Conservation (phyloP, 2,888 invertebrate genomes). For the Patella caerulea region DNA sequence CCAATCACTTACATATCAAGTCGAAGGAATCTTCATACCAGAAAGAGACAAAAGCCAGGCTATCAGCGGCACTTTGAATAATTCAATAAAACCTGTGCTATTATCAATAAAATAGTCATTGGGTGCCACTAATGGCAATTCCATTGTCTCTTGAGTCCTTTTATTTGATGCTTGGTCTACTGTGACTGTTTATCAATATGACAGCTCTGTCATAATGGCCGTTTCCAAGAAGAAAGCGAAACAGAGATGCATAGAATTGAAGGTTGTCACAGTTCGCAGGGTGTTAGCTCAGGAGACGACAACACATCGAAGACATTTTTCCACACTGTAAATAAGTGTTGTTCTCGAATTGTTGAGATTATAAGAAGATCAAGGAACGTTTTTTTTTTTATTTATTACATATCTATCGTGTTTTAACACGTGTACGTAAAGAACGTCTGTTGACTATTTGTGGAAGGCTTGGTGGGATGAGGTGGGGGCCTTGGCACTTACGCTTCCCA, state of each 20-base stretch:
- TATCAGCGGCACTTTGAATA: slow-evolving; percentile 2
- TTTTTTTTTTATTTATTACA: too few relatives aligned
- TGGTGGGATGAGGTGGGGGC: too few relatives aligned
- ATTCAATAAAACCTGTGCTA: slow-evolving; percentile 8
- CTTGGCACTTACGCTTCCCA: too few relatives aligned
- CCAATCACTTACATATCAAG: too few relatives aligned
- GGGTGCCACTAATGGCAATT: slow-evolving; percentile 7
- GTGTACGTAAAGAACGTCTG: too few relatives aligned
- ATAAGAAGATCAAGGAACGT: too few relatives aligned
- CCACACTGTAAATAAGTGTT: too few relatives aligned
- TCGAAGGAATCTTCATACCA: neutral
- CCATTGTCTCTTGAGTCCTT: slow-evolving; percentile 6
- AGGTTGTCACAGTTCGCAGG: neutral
- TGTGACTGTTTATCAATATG: slow-evolving; percentile 8
- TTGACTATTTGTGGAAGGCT: too few relatives aligned
- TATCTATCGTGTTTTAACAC: too few relatives aligned
- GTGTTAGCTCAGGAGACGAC: neutral
- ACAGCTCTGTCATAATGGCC: neutral
- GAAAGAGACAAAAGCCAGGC: slow-evolving; percentile 7
- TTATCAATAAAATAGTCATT: slow-evolving; percentile 10
- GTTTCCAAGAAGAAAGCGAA: neutral
- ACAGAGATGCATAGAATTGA: neutral
- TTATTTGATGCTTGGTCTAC: slow-evolving; percentile 1
- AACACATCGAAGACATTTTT: neutral
- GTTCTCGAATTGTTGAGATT: too few relatives aligned